Evolutionary conservation across 2,113 vertebrate genomes (phyloP), one percentile per base, ranked within the genome.

Genomic region (Oncorhynchus kisutch): DNA sequence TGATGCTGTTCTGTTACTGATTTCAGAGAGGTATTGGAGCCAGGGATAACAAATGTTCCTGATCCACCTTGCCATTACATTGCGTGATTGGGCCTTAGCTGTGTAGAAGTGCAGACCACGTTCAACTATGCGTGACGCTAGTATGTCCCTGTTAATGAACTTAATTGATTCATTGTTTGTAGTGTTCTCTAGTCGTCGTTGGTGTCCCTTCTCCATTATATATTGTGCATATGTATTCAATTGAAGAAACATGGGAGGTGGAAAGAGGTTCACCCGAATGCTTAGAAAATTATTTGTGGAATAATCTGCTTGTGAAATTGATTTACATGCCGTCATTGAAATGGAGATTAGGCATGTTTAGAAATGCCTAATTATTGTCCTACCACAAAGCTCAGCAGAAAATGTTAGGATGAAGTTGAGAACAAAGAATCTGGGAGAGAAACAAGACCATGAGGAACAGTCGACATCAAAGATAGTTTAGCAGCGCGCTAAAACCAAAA

Each of bases 291-390:
- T 60, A 72, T 65, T 69, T 57, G 51, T 54, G 13, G 57, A 74
- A 70, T 78, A 81, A 74, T 74, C 67, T 74, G 59, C 59, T 70
- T 77, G 29, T 39, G 54, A 78, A 77, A 79, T 70, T 59, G 20
- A 74, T 75, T 65, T 71, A 72, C 68, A 72, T 54, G 71, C 67
- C 54, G 70, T 78, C 80, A 71, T 71, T 69, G 70, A 78, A 84
- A 77, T 29, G 60, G 70, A 75, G 80, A 84, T 82, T 84, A 77
- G 75, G 76, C 64, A 67, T 80, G 74, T 84, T 86, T 75, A 70
- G 75, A 82, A 78, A 76, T 66, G 60, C 74, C 48, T 59, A 72
- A 69, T 82, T 82, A 76, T 76, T 80, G 81, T 82, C 62, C 25
- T 66, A 27, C 83, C 79, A 59, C 60, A 75, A 82, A 69, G 83